Percentiles rank a stretch among this genome's conserved stretches.
Conservation (phyloP, 2,888 invertebrate species). For the Sminthurides aquaticus region DNA sequence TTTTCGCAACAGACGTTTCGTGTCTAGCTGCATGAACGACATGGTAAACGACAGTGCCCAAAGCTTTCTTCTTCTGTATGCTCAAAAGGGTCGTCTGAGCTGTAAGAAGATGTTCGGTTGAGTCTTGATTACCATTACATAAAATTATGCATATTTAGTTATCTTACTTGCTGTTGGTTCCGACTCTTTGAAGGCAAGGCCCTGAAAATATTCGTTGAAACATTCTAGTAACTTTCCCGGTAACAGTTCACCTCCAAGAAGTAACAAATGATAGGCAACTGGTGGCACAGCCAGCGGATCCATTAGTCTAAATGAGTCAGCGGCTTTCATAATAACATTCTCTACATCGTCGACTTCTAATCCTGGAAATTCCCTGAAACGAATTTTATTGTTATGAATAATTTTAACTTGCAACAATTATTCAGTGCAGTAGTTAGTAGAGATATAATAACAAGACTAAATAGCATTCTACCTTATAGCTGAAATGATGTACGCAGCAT, state of each 20-base stretch:
- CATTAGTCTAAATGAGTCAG: constrained; percentile 11
- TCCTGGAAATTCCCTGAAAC: constrained; percentile 33
- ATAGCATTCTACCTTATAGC: constrained; percentile 38
- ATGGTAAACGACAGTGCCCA: constrained; percentile 37
- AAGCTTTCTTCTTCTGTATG: constrained; percentile 26
- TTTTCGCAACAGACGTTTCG: constrained; percentile 21
- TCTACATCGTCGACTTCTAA: constrained; percentile 25
- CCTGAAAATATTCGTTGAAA: constrained; percentile 27
- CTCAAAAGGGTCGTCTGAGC: constrained; percentile 7
- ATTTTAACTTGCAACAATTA: constrained; percentile 6
- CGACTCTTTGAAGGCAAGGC: not conserved
- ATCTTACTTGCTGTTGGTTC: not conserved
- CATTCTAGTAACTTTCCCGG: constrained; percentile 20
- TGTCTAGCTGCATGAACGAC: constrained; percentile 33
- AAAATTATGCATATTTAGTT: too few relatives aligned
- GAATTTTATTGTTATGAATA: not conserved
- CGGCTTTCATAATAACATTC: constrained; percentile 19
- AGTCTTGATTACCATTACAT: too few relatives aligned
- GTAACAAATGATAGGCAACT: constrained; percentile 30
- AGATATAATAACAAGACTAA: too few relatives aligned
- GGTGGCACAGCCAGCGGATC: constrained; percentile 30
- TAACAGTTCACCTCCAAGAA: constrained; percentile 22
- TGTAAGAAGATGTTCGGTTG: too few relatives aligned
- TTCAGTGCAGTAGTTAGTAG: not conserved
- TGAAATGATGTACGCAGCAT: constrained; percentile 30